Percentiles rank a stretch among this genome's conserved stretches.
Evolutionary conservation across 2,888 invertebrate genomes (phyloP).

Genomic region (Andricus quercusramuli): DNA sequence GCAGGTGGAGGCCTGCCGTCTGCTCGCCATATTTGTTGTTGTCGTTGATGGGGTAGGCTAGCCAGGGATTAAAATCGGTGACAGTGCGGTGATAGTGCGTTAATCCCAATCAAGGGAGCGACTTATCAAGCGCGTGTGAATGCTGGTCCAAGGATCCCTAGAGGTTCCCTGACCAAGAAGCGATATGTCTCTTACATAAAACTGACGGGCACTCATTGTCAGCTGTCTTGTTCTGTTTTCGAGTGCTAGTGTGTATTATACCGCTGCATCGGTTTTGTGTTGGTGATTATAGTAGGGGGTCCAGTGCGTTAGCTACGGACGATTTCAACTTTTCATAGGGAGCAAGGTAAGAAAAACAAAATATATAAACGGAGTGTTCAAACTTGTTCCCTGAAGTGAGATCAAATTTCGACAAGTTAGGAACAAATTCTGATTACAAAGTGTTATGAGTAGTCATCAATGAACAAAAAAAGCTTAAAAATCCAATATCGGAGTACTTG

Average conservation of each 20-base stretch:
- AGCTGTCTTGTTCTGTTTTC: slow-evolving; percentile 67
- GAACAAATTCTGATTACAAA: background rate
- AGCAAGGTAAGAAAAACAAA: slow-evolving; percentile 57
- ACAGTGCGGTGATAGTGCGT: slow-evolving; percentile 47
- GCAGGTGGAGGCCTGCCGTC: slow-evolving; percentile 72
- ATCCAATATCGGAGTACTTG: background rate
- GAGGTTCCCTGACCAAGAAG: slow-evolving; percentile 47
- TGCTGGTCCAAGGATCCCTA: slow-evolving; percentile 26
- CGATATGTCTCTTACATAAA: slow-evolving; percentile 64
- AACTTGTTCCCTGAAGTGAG: background rate
- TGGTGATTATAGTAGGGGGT: slow-evolving; percentile 40
- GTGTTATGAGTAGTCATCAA: background rate
- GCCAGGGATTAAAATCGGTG: slow-evolving; percentile 49
- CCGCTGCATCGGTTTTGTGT: slow-evolving; percentile 50
- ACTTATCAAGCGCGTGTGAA: slow-evolving; percentile 41
- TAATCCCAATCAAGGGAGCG: slow-evolving; percentile 51
- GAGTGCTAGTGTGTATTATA: slow-evolving; percentile 53
- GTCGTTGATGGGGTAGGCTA: slow-evolving; percentile 85
- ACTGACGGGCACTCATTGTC: slow-evolving; percentile 62
- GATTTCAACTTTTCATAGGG: slow-evolving; percentile 56
- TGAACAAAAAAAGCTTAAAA: background rate
- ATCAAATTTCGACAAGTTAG: background rate
- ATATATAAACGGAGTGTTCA: slow-evolving; percentile 34
- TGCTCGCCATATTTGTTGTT: slow-evolving; percentile 90
- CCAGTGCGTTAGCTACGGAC: slow-evolving; percentile 41